Base-by-base conservation (phyloP, 2,797 vertebrate species). In the Pristis pectinata region DNA sequence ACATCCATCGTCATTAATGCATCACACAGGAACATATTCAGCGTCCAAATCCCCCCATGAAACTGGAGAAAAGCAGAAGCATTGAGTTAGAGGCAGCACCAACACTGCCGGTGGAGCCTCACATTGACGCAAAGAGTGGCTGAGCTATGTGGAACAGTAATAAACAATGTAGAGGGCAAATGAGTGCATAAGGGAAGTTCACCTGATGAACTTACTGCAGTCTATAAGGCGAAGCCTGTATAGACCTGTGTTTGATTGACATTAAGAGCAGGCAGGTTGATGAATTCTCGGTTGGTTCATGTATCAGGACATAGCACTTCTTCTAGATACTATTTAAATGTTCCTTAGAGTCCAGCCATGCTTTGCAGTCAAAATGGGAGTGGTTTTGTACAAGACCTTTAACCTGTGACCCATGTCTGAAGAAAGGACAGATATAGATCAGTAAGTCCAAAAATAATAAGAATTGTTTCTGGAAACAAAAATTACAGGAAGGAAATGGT, bases 1-100 rank as follows among this genome's bases (percentile, higher is more conserved):
- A 97, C 96, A 19, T 96, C 96, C 96, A 96, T 96, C n/a, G 96
- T 96, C 96, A 96, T 96, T 94, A 96, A 95, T 24, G 96, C 96
- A 85, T 97, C 96, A 94, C 96, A 97, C 95, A 97, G 95, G 94
- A 95, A 95, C 41, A 95, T 96, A 95, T 96, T 96, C 82, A 97
- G 95, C 2, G 96, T 97, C 96, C 96, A 97, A 30, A 96, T 95
- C 82, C 96, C 96, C 6, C 96, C 96, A 37, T 96, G 95, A 77
- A 97, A 97, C 96, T 97, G 94, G 91, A 56, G 34, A 30, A 94
- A 74, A 94, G 8, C 44, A 59, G 93, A 94, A 30, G 0, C 3
- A 17, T 89, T 89, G 85, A 64, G 56, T n/a, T 64, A 34, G 59
- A 64, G n/a, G 44, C 87, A 64, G 19, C 34, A 37, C 17, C n/a